phyloP scores from a whole-genome alignment of 2,797 vertebrate species.

The Sternarchorhynchus goeldii region DNA sequence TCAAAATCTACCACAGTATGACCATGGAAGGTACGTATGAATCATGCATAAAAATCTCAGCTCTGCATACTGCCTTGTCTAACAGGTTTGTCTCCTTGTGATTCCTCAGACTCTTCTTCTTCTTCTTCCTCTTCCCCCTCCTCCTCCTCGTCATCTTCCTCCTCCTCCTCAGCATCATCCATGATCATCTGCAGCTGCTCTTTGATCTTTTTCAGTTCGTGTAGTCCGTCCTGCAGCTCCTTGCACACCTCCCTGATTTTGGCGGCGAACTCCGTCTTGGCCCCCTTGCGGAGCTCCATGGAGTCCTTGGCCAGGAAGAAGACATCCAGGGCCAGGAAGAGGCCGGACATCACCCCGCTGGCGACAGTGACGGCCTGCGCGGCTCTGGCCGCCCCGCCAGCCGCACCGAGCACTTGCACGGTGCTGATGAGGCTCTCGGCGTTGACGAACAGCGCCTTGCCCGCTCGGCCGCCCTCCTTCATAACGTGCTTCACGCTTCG shows the following conservation, averaged over 20 bases:
- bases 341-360: slow-evolving; percentile 74
- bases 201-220: slow-evolving; percentile 74
- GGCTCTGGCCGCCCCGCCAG: slow-evolving; percentile 73
- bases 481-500: slow-evolving; percentile 76
- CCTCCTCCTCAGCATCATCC: slow-evolving; percentile 72
- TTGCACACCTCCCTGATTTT: slow-evolving; percentile 77
- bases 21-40: neutral
- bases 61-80: slow-evolving; percentile 53
- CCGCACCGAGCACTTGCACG: slow-evolving; percentile 73
- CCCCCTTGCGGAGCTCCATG: slow-evolving; percentile 73
- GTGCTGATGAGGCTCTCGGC: slow-evolving; percentile 73
- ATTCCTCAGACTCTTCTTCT: slow-evolving; percentile 59
- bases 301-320: slow-evolving; percentile 80
- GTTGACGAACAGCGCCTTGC: slow-evolving; percentile 75
- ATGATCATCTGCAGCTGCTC: slow-evolving; percentile 73
- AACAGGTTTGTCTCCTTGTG: slow-evolving; percentile 63
- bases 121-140: slow-evolving; percentile 43
- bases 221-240: slow-evolving; percentile 71
- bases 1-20: neutral
- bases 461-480: slow-evolving; percentile 76
- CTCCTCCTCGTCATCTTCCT: slow-evolving; percentile 62
- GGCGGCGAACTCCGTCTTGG: slow-evolving; percentile 74
- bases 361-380: slow-evolving; percentile 74
- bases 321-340: slow-evolving; percentile 78
- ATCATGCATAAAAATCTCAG: neutral